Evolutionary conservation across 2,113 vertebrate genomes (phyloP), one percentile per base, ranked within the genome.

Genomic region (Rattus rattus): DNA sequence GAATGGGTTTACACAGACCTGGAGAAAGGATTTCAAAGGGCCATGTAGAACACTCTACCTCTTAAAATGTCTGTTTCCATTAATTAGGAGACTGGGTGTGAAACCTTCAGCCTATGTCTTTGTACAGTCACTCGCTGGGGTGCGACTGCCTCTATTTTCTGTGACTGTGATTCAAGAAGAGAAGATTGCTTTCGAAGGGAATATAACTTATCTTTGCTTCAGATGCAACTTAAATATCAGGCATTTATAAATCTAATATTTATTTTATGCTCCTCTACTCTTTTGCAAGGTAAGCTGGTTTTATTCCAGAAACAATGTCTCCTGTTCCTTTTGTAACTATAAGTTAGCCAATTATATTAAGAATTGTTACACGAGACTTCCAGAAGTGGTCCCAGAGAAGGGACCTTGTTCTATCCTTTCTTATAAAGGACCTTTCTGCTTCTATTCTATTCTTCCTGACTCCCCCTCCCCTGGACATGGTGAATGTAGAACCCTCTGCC

Each of bases 1-100:
- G 54, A 72, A 90, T 52, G 77, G 80, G 11, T 94, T 97, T 95
- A 24, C 47, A 94, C 43, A 43, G 69, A 52, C 94, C 8, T 91
- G 24, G 87, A 33, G 13, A 69, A 59, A 92, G 39, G n/a, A 67
- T 94, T 83, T 80, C 0, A 79, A 43, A n/a, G 13, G 24, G 3
- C 43, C 92, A 65, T 95, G 88, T 92, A n/a, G 43, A 96, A 89
- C 28, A 75, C 0, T 20, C 14, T 61, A 33, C 49, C 22, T 75
- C 89, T 81, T 12, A 73, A 61, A 77, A 17, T 14, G 43, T 88
- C n/a, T 70, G 17, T 80, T 95, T 90, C 7, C 3, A 30, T 79
- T 52, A 16, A 56, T 63, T n/a, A 30, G 10, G 10, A 61, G 9
- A 10, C n/a, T 43, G 17, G 22, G 69, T 19, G 22, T 1, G 17